phyloP scores from a whole-genome alignment of 1,140 invertebrate genomes.

The Lepidurus couesii region DNA sequence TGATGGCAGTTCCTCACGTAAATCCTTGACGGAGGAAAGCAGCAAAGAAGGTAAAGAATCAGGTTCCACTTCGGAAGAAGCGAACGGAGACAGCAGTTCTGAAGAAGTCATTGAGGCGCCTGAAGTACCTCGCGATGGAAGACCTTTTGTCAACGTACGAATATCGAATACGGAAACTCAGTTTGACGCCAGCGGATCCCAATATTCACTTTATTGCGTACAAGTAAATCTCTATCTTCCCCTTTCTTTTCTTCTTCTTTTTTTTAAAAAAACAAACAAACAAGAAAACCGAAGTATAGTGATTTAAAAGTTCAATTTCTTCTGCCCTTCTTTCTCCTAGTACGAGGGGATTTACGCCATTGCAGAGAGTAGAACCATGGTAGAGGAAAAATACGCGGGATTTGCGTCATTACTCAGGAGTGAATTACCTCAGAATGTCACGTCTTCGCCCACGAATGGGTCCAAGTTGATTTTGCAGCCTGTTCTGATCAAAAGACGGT shows the following conservation, averaged over 20 bases:
- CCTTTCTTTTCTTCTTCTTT: constrained; percentile 29
- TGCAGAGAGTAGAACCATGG: background rate
- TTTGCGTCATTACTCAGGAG: constrained; percentile 36
- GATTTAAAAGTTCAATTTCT: background rate
- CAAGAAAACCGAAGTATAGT: background rate
- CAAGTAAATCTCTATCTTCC: constrained; percentile 38
- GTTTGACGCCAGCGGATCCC: constrained; percentile 40
- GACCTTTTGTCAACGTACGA: constrained; percentile 43
- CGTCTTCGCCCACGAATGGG: background rate
- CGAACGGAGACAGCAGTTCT: constrained; percentile 35
- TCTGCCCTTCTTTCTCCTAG: background rate
- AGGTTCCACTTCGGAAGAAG: constrained; percentile 33
- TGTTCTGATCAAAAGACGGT: constrained; percentile 44
- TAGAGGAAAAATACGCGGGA: background rate
- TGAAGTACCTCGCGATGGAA: constrained; percentile 41
- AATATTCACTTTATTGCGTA: constrained; percentile 44
- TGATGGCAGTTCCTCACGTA: constrained; percentile 35
- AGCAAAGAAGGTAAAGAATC: constrained; percentile 27
- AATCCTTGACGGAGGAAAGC: constrained; percentile 37
- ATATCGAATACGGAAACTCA: constrained; percentile 43
- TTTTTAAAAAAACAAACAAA: background rate
- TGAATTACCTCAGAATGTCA: background rate
- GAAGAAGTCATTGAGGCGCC: constrained; percentile 42
- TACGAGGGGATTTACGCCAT: constrained; percentile 33
- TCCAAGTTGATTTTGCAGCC: constrained; percentile 25